Conservation (phyloP, 2,888 invertebrate genomes). For the Amphipyra berbera region DNA sequence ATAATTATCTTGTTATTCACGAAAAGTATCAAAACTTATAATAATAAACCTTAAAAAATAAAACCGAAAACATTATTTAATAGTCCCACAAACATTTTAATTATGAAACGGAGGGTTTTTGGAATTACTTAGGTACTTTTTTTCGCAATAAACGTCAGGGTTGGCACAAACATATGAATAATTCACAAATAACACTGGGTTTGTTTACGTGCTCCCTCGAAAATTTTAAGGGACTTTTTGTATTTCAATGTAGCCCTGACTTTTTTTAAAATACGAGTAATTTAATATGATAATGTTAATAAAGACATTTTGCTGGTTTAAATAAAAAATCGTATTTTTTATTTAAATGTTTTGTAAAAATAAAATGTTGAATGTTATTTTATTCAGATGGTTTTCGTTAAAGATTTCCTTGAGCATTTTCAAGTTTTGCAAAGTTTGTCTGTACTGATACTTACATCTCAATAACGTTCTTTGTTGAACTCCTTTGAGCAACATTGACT, state of each 20-base stretch:
- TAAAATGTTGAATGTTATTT: neutral
- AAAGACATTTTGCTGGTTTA: slow-evolving; percentile 17
- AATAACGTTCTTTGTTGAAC: neutral
- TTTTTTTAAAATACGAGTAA: slow-evolving; percentile 44
- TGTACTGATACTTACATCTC: neutral
- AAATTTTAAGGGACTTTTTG: slow-evolving; percentile 47
- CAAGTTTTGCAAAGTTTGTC: neutral
- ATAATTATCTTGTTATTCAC: too few species aligned
- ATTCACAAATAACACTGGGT: slow-evolving; percentile 53
- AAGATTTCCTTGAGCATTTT: neutral
- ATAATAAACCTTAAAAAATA: slow-evolving; percentile 33
- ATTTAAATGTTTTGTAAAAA: neutral
- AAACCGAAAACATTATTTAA: slow-evolving; percentile 37
- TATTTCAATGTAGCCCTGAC: slow-evolving; percentile 42
- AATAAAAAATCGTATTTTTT: slow-evolving; percentile 18
- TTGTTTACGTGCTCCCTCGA: slow-evolving; percentile 51
- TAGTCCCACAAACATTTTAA: slow-evolving; percentile 58
- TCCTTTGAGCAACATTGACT: neutral
- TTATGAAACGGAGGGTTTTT: slow-evolving; percentile 38
- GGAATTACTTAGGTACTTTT: slow-evolving; percentile 46
- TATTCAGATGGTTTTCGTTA: neutral
- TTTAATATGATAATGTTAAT: slow-evolving; percentile 53
- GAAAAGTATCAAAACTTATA: slow-evolving; percentile 11
- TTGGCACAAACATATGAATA: slow-evolving; percentile 60
- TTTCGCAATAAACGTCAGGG: slow-evolving; percentile 50